Conservation (phyloP, 92 coral and sea anemone species). For the Zoanthus gigantus region DNA sequence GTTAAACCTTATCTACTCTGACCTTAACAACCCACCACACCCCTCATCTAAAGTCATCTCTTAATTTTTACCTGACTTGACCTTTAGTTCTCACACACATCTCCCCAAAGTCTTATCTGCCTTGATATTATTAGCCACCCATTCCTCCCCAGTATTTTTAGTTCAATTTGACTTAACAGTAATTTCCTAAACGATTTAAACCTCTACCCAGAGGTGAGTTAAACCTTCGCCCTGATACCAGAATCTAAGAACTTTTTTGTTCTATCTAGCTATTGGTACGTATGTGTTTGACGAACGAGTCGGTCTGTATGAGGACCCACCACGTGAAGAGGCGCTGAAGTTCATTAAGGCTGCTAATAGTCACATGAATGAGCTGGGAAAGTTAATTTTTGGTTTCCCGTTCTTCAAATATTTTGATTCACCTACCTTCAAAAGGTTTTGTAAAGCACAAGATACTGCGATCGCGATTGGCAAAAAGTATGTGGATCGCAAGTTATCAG, state of each 20-base stretch:
- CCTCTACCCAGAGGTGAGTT: too few species aligned
- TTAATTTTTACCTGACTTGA: too few species aligned
- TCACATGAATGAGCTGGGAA: slow-evolving; percentile 41
- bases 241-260: neutral
- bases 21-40: too few species aligned
- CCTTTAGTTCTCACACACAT: too few species aligned
- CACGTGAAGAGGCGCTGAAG: slow-evolving; percentile 25
- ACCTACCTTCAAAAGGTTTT: slow-evolving; percentile 42
- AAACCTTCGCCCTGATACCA: too few species aligned
- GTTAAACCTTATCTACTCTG: too few species aligned
- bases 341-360: slow-evolving; percentile 40
- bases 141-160: too few species aligned
- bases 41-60: too few species aligned
- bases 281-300: slow-evolving; percentile 46
- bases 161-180: too few species aligned
- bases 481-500: slow-evolving; percentile 14
- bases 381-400: slow-evolving; percentile 44
- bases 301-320: slow-evolving; percentile 49
- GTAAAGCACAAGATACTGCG: slow-evolving; percentile 33
- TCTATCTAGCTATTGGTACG: slow-evolving; percentile 38
- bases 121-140: too few species aligned
- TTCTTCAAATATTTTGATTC: slow-evolving; percentile 38
- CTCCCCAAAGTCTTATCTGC: too few species aligned
- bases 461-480: slow-evolving; percentile 23
- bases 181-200: neutral